phyloP scores from a whole-genome alignment of 2,797 vertebrate genomes.

The Paedocypris micromegethes region DNA sequence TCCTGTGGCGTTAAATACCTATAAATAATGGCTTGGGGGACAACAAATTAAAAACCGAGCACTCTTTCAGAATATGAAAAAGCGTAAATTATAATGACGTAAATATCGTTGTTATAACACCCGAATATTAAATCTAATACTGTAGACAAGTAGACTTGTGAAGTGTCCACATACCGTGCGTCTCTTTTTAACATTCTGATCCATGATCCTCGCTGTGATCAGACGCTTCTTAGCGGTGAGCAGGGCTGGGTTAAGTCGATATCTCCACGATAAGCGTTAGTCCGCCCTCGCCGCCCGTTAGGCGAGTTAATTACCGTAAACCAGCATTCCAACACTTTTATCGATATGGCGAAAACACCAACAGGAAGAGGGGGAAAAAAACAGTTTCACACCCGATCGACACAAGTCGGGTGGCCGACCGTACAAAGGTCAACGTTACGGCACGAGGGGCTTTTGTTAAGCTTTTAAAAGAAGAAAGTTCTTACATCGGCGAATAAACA shows the following conservation, averaged over 20 bases:
- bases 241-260: slow-evolving; percentile 14
- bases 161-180: slow-evolving; percentile 40
- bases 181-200: slow-evolving; percentile 38
- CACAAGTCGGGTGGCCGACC: not conserved
- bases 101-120: no score
- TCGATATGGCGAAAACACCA: not conserved
- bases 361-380: not conserved
- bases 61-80: no score
- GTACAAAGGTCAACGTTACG: not conserved
- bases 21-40: no score
- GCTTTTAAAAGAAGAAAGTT: slow-evolving; percentile 17
- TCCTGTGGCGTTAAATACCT: no score
- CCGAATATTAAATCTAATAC: not conserved
- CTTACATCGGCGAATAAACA: slow-evolving; percentile 14
- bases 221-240: slow-evolving; percentile 9
- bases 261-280: slow-evolving; percentile 14
- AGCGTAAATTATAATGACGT: no score
- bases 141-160: not conserved
- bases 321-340: not conserved
- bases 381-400: not conserved
- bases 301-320: slow-evolving; percentile 4
- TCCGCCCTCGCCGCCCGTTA: slow-evolving; percentile 12
- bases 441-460: not conserved
- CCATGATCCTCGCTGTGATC: slow-evolving; percentile 35
- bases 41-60: no score